These are phyloP conservation scores for Meloidogyne exigua DNA, from an alignment of 1,140 invertebrate species.

Conservation along the genomic window DNA sequence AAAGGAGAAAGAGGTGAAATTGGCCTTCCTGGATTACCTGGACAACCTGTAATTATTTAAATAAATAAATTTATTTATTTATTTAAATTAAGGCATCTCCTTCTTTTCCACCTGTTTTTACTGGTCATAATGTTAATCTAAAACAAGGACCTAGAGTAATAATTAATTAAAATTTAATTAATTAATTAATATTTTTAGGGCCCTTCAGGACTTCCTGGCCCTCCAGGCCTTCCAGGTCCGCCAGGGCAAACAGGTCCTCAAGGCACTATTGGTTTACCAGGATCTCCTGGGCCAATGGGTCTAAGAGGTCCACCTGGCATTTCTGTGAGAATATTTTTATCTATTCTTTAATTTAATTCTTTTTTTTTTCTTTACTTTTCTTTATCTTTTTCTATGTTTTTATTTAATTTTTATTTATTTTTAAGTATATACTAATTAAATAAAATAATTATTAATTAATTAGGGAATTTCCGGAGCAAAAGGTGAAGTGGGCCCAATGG, in stretches of 20 bases:
- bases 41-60: conserved; percentile 25
- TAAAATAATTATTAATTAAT: conserved; percentile 9
- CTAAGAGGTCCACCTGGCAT: conserved; percentile 49
- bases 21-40: conserved; percentile 52
- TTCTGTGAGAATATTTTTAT: conserved; percentile 16
- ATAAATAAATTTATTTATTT: background rate
- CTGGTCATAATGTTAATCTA: background rate
- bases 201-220: conserved; percentile 38
- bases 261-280: conserved; percentile 30
- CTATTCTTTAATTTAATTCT: background rate
- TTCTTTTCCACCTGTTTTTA: conserved; percentile 21
- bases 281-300: conserved; percentile 57
- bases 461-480: conserved; percentile 15
- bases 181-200: background rate
- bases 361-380: conserved; percentile 27
- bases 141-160: conserved; percentile 25
- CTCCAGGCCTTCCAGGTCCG: conserved; percentile 45
- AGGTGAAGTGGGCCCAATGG: conserved; percentile 71
- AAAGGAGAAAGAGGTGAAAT: conserved; percentile 59
- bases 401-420: conserved; percentile 22
- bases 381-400: conserved; percentile 30
- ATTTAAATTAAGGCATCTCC: conserved; percentile 22
- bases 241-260: conserved; percentile 30
- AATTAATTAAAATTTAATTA: background rate
- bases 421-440: background rate